Conservation (phyloP, 1,140 invertebrate genomes). For the Camponotus floridanus region DNA sequence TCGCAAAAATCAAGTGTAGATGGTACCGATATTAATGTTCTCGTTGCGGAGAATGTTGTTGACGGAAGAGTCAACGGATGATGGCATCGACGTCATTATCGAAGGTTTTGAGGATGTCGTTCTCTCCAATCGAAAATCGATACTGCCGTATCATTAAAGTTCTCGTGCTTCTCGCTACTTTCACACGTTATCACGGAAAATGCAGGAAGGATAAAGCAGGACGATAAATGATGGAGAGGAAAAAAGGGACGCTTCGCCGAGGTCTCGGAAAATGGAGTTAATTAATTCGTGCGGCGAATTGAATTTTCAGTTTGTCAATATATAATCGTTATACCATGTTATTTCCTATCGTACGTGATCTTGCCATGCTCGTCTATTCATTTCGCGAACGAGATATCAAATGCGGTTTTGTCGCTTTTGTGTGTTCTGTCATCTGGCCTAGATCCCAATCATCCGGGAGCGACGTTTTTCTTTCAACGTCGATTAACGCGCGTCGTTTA, state of each 20-base stretch:
- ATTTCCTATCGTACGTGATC: constrained; percentile 52
- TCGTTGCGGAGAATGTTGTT: not conserved
- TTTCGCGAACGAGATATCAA: constrained; percentile 41
- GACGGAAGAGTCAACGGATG: not conserved
- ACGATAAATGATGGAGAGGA: not conserved
- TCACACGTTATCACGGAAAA: constrained; percentile 47
- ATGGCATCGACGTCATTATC: constrained; percentile 22
- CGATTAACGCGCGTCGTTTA: constrained; percentile 36
- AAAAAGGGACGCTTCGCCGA: not conserved
- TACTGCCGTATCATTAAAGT: constrained; percentile 46
- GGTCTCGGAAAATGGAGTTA: constrained; percentile 28
- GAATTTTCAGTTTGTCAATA: constrained; percentile 43
- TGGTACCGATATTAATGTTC: constrained; percentile 32
- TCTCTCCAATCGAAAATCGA: constrained; percentile 60
- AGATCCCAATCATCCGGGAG: constrained; percentile 4
- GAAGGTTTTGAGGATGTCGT: constrained; percentile 52
- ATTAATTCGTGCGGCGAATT: constrained; percentile 45
- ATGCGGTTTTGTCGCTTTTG: constrained; percentile 37
- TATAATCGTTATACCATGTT: constrained; percentile 24
- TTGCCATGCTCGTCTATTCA: constrained; percentile 35
- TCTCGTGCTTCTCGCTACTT: constrained; percentile 23
- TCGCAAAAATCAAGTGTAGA: not conserved
- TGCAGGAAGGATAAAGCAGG: not conserved
- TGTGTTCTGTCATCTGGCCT: constrained; percentile 14
- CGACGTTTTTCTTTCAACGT: constrained; percentile 22